phyloP scores from a whole-genome alignment of 2,113 vertebrate genomes.

The Brachirus orientalis region DNA sequence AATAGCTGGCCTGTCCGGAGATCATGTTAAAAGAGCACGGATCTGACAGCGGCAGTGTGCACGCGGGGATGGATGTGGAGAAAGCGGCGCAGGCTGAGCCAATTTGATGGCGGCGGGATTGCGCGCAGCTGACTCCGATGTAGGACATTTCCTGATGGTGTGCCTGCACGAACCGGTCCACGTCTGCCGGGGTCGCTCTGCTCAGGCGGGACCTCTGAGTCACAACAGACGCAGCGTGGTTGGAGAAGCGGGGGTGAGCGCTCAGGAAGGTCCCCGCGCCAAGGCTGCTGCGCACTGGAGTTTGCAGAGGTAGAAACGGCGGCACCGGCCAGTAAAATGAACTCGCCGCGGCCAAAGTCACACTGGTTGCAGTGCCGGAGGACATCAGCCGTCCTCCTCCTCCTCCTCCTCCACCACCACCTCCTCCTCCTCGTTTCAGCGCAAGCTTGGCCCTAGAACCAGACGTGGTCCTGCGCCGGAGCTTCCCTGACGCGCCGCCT shows the following conservation, averaged over 20 bases:
- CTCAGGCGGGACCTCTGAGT: constrained; percentile 64
- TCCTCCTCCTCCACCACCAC: constrained; percentile 48
- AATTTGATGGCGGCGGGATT: constrained; percentile 67
- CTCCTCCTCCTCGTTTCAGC: constrained; percentile 64
- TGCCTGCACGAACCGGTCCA: constrained; percentile 65
- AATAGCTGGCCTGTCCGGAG: constrained; percentile 78
- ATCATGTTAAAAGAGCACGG: constrained; percentile 77
- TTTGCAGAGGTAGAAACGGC: constrained; percentile 74
- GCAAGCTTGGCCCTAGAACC: constrained; percentile 71
- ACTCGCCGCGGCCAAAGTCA: constrained; percentile 71
- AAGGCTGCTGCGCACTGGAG: constrained; percentile 58
- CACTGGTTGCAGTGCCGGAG: constrained; percentile 57
- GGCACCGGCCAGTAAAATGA: constrained; percentile 83
- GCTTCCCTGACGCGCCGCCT: constrained; percentile 81
- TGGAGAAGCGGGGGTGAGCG: constrained; percentile 54
- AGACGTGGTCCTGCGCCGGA: constrained; percentile 71
- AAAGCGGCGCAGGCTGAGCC: constrained; percentile 71
- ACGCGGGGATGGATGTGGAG: constrained; percentile 69
- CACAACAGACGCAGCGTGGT: constrained; percentile 63
- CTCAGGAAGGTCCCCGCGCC: constrained; percentile 57
- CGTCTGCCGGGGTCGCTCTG: constrained; percentile 28
- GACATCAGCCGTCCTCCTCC: constrained; percentile 64
- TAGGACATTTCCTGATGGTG: constrained; percentile 73
- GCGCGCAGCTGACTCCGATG: constrained; percentile 68
- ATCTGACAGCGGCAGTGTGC: constrained; percentile 66